Evolutionary conservation across 2,888 invertebrate species (phyloP), one percentile per base, ranked within the genome.

Genomic region (Hypomecis punctinalis): DNA sequence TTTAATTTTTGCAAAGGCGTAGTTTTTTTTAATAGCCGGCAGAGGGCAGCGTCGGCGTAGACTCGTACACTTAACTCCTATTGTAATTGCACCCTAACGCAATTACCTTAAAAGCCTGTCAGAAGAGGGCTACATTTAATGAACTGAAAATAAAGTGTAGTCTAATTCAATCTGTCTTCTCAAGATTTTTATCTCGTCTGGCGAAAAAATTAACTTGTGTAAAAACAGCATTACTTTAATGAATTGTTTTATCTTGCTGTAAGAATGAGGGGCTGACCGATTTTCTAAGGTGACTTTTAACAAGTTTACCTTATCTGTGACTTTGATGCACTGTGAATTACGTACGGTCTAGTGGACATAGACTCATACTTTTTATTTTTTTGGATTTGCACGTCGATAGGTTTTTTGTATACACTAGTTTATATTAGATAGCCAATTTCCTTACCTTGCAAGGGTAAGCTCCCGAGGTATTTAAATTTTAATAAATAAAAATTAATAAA

Each of bases 51-150:
- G 11, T 11, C 35, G 23, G 8, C 37, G 13, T 7, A 11, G 36
- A 39, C 10, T 13, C 55, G 6, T 53, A 33, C 53, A 56, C 47
- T 56, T 33, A 47, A 47, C 56, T 74, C 56, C 70, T 80, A 80
- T 80, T 87, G 85, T 90, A 88, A 89, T 88, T 88, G 83, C 84
- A 81, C 83, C 84, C 81, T 86, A 86, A 91, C 81, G 80, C 87
- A 88, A 91, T 92, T 90, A 90, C 84, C 81, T 83, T 91, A 91
- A 91, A 91, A 92, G 91, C 90, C 86, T 91, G 91, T 90, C 91
- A 86, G 83, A 80, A 80, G 77, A 82, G 78, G 81, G 84, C 83
- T 84, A 84, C 89, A 89, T 89, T 88, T 89, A 90, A 91, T 89
- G 86, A 90, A 80, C 86, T 84, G 83, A 86, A 89, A 88, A 86